phyloP scores from a whole-genome alignment of 1,140 invertebrate species.

The Brachionus rubens region DNA sequence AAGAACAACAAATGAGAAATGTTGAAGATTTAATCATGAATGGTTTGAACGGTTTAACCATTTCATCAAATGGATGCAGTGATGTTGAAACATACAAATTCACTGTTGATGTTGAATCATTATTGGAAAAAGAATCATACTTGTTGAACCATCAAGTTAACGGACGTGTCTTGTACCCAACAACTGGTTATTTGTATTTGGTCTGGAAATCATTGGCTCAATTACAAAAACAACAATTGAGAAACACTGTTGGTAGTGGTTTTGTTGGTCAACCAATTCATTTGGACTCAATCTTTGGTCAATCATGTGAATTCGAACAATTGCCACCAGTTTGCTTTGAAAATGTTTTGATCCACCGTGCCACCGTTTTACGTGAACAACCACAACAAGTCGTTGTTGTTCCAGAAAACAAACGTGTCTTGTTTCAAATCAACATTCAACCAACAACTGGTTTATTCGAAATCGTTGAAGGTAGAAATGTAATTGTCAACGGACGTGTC shows the following conservation, averaged over 20 bases:
- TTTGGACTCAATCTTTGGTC: slow-evolving; percentile 8
- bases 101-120: slow-evolving; percentile 39
- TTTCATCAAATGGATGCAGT: neutral
- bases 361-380: slow-evolving; percentile 74
- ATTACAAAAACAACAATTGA: slow-evolving; percentile 55
- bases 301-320: slow-evolving; percentile 36
- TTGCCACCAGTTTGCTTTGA: slow-evolving; percentile 73
- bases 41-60: neutral
- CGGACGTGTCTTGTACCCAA: slow-evolving; percentile 86
- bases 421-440: slow-evolving; percentile 16
- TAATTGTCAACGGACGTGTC: slow-evolving; percentile 22
- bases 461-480: slow-evolving; percentile 28
- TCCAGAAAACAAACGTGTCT: neutral
- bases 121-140: slow-evolving; percentile 58
- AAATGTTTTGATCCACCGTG: slow-evolving; percentile 79
- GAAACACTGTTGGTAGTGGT: too few relatives aligned
- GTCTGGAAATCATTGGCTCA: slow-evolving; percentile 90
- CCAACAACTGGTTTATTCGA: slow-evolving; percentile 35
- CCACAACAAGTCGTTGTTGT: slow-evolving; percentile 10
- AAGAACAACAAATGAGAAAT: neutral
- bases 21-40: neutral
- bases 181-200: slow-evolving; percentile 85
- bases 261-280: neutral
- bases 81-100: neutral
- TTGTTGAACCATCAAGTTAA: slow-evolving; percentile 87